Evolutionary conservation across 2,113 vertebrate species (phyloP).

Genomic region (Sorex fumeus): DNA sequence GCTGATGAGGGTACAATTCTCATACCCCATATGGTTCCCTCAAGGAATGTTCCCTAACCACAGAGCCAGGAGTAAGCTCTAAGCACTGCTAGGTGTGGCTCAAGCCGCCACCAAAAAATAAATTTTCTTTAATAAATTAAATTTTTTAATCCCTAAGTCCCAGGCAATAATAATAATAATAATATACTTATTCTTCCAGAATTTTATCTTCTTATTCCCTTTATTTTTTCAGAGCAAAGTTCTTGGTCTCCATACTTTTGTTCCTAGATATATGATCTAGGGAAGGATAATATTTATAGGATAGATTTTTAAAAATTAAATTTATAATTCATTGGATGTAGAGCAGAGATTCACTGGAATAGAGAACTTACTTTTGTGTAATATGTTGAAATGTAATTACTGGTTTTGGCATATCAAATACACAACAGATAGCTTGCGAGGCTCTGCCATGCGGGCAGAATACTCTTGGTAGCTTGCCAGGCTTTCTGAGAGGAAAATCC

Average conservation of each 20-base stretch:
- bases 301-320: conserved; percentile 6
- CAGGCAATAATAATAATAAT: background rate
- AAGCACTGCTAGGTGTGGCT: too few species aligned
- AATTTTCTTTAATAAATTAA: too few species aligned
- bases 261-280: background rate
- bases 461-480: too few species aligned
- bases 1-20: too few species aligned
- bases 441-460: too few species aligned
- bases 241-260: background rate
- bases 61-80: too few species aligned
- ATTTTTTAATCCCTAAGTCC: background rate
- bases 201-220: background rate
- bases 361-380: background rate
- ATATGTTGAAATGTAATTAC: background rate
- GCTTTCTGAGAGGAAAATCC: too few species aligned
- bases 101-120: too few species aligned
- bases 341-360: background rate
- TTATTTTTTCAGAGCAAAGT: background rate
- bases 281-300: background rate
- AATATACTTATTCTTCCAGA: background rate
- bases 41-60: too few species aligned
- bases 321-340: background rate
- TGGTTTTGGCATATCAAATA: too few species aligned
- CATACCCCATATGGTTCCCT: too few species aligned
- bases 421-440: too few species aligned